Base-by-base conservation (phyloP, 2,888 invertebrate genomes). In the Leuctra nigra region DNA sequence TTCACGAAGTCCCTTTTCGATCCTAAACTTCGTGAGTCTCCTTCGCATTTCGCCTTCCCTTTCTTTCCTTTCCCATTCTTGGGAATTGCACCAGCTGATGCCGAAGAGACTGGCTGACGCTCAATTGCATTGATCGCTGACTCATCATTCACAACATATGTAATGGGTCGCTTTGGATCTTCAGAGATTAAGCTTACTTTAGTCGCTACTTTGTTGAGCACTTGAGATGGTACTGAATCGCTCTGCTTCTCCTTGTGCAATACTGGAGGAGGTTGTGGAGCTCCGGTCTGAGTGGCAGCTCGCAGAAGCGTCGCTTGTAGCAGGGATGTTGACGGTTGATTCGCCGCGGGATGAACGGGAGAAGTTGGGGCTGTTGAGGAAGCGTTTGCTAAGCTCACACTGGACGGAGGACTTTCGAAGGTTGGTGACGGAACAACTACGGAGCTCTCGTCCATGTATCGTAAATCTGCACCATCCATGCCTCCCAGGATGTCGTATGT, bases 381-480 rank as follows among this genome's bases (percentile, higher is more conserved):
- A 29, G 65, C 65, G 36, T 64, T 64, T 13, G 63, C 63, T 1
- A 78, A 78, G 59, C 79, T 79, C 47, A 79, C 72, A 24, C 83
- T 83, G 58, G 85, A 83, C 11, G 86, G 84, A 44, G 87, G 85
- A 67, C 86, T 88, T 69, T 89, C 90, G 66, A 83, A 84, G 57
- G 81, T 82, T 14, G 90, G 88, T 61, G 90, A 87, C 56, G 87
- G 83, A 11, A 90, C 77, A 63, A 85, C 84, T 41, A 91, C 81
- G 24, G 91, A 91, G 70, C 91, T 91, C 69, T 93, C 92, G 69
- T 93, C 93, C 92, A 93, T 92, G 71, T 82, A 93, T 47, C 88
- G 81, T 54, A 93, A 74, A 72, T 93, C 92, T n/a, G 88, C 87
- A 59, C 86, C 87, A 68, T 91, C 91, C 72, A 91, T 77, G 52